phyloP scores from a whole-genome alignment of 2,888 invertebrate species.

The Agriopis leucophaearia region DNA sequence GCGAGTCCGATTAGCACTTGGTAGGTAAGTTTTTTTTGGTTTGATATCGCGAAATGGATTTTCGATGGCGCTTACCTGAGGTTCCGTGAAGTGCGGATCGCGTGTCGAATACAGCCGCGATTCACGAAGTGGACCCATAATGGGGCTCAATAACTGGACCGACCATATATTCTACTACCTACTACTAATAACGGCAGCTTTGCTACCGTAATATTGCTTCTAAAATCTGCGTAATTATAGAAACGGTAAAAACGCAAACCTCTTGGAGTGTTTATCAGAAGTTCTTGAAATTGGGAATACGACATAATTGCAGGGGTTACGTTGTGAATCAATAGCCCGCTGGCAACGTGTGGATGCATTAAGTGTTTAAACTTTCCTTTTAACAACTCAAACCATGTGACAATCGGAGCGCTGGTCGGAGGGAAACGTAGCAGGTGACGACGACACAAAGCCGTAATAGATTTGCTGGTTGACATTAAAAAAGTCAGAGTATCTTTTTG shows the following conservation, averaged over 20 bases:
- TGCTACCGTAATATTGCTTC: constrained; percentile 43
- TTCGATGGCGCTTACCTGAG: constrained; percentile 70
- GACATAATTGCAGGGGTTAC: constrained; percentile 25
- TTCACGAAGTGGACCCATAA: constrained; percentile 64
- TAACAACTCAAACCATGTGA: constrained; percentile 55
- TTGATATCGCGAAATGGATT: constrained; percentile 53
- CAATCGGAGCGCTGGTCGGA: constrained; percentile 50
- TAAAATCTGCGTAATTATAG: constrained; percentile 36
- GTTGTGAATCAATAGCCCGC: constrained; percentile 20
- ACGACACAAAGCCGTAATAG: constrained; percentile 72
- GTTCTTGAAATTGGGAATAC: constrained; percentile 22
- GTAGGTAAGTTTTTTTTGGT: constrained; percentile 46
- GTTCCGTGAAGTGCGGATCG: constrained; percentile 77
- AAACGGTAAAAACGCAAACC: constrained; percentile 41
- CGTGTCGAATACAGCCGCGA: constrained; percentile 71
- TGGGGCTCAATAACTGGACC: constrained; percentile 59
- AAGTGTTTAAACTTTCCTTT: constrained; percentile 53
- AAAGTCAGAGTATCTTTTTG: constrained; percentile 60
- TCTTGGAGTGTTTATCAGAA: constrained; percentile 20
- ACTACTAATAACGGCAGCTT: constrained; percentile 45
- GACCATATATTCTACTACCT: constrained; percentile 54
- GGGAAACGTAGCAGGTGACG: constrained; percentile 64
- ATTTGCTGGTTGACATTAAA: constrained; percentile 71
- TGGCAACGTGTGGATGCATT: constrained; percentile 22
- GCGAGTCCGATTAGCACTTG: too few species aligned